Evolutionary conservation across 2,113 vertebrate species (phyloP).

Genomic region (Mobula birostris): DNA sequence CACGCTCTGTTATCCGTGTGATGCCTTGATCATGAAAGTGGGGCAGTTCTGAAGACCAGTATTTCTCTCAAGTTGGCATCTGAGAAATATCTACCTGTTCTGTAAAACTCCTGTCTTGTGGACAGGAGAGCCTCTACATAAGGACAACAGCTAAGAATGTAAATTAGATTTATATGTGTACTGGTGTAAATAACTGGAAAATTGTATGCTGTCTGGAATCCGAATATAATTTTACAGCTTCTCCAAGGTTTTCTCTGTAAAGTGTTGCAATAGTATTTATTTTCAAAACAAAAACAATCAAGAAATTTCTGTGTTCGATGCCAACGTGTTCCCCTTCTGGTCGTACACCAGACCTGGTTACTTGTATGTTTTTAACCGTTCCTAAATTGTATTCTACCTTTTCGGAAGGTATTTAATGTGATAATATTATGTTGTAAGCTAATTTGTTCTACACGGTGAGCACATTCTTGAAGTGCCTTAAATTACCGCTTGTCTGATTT

Average conservation of each 20-base stretch:
- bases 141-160: neutral
- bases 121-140: neutral
- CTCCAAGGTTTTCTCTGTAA: neutral
- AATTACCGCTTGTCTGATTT: neutral
- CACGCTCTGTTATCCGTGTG: too few species aligned
- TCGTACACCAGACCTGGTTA: constrained; percentile 19
- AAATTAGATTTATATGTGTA: constrained; percentile 31
- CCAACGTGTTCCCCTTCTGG: neutral
- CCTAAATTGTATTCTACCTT: neutral
- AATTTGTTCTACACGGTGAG: neutral
- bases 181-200: constrained; percentile 34
- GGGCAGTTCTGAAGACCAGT: too few species aligned
- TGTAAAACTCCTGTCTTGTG: neutral
- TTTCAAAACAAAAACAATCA: neutral
- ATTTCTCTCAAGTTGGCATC: neutral
- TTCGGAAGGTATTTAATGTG: constrained; percentile 20
- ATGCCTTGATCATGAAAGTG: too few species aligned
- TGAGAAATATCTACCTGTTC: neutral
- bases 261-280: constrained; percentile 19
- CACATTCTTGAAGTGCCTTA: constrained; percentile 29
- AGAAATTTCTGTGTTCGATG: neutral
- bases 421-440: constrained; percentile 16
- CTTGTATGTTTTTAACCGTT: neutral
- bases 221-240: neutral
- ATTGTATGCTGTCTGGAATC: constrained; percentile 1